These are phyloP conservation scores for Caenorhabditis angaria DNA, from an alignment of 2,888 invertebrate species.

Conservation along the genomic window DNA sequence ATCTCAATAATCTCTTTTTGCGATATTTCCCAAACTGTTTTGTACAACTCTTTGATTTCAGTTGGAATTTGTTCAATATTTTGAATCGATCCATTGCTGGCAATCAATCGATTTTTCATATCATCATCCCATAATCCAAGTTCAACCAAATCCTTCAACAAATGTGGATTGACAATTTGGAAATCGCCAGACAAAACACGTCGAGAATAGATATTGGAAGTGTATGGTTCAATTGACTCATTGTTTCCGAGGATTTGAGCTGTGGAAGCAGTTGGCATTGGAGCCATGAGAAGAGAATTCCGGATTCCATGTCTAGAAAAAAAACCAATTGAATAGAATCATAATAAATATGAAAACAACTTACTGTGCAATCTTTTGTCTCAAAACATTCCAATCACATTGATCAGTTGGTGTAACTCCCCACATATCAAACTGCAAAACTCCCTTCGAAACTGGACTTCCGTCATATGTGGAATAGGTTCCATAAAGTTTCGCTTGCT, in stretches of 20 bases:
- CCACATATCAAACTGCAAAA: slow-evolving; percentile 98
- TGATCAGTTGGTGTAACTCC: slow-evolving; percentile 77
- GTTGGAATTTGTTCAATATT: slow-evolving; percentile 72
- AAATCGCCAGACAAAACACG: slow-evolving; percentile 85
- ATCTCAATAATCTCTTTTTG: slow-evolving; percentile 82
- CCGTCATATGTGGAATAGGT: slow-evolving; percentile 91
- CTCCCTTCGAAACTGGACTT: slow-evolving; percentile 90
- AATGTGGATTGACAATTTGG: slow-evolving; percentile 89
- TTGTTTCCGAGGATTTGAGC: slow-evolving; percentile 99
- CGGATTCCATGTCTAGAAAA: slow-evolving; percentile 82
- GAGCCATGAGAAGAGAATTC: slow-evolving; percentile 91
- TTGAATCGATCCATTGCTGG: slow-evolving; percentile 89
- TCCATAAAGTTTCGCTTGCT: slow-evolving; percentile 82
- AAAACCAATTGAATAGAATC: neutral
- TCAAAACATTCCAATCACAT: slow-evolving; percentile 88
- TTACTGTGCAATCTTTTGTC: slow-evolving; percentile 83
- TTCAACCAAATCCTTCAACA: slow-evolving; percentile 90
- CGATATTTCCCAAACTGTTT: slow-evolving; percentile 77
- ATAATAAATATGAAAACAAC: slow-evolving; percentile 20
- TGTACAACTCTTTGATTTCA: slow-evolving; percentile 75
- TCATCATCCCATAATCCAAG: slow-evolving; percentile 90
- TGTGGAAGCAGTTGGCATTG: slow-evolving; percentile 98
- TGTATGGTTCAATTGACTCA: slow-evolving; percentile 97
- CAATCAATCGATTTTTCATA: slow-evolving; percentile 92
- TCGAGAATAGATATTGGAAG: slow-evolving; percentile 93